phyloP scores from a whole-genome alignment of 2,888 invertebrate species.

The Amiota mariae region DNA sequence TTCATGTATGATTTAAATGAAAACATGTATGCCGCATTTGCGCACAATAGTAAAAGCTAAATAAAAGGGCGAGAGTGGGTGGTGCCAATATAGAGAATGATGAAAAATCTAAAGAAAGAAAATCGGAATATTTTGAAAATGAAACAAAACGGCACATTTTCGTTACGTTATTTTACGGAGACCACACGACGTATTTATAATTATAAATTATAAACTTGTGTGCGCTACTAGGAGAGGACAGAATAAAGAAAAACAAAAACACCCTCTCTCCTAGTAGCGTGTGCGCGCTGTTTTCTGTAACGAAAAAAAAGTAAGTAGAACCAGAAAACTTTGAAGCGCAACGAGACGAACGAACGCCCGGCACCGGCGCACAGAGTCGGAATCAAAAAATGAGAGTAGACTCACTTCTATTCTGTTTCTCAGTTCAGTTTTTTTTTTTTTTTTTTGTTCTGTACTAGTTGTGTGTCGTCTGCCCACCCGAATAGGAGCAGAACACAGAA shows the following conservation, averaged over 20 bases:
- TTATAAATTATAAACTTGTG: too few species aligned
- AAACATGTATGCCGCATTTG: constrained; percentile 1
- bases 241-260: not conserved
- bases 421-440: not conserved
- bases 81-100: too few species aligned
- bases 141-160: too few species aligned
- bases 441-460: not conserved
- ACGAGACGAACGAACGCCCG: constrained; percentile 39
- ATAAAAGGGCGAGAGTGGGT: too few species aligned
- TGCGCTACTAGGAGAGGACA: not conserved
- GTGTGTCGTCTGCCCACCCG: constrained; percentile 17
- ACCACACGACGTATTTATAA: too few species aligned
- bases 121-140: too few species aligned
- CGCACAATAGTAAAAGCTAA: constrained; percentile 18
- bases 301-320: not conserved
- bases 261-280: constrained; percentile 33
- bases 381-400: not conserved
- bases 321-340: not conserved
- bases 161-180: too few species aligned
- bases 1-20: too few species aligned
- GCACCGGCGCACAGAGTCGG: constrained; percentile 48
- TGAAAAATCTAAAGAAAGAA: too few species aligned
- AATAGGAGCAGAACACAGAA: constrained; percentile 14
- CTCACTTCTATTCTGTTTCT: not conserved
- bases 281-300: not conserved